Conservation (phyloP, 1,140 invertebrate species). For the Zaprionus taronus region DNA sequence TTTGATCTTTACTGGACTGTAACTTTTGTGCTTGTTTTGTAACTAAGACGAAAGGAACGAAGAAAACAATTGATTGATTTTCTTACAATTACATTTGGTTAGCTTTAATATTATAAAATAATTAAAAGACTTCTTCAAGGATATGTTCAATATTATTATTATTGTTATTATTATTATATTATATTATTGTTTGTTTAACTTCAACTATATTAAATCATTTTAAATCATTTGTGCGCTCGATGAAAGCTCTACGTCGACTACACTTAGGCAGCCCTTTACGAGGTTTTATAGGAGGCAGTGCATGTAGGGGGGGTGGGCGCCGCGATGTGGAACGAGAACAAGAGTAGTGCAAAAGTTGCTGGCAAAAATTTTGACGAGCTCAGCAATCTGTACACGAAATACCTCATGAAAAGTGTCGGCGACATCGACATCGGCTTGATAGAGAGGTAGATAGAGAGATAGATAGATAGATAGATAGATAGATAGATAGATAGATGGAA, state of each 20-base stretch:
- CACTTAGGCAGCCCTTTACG: neutral
- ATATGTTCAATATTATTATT: too few relatives aligned
- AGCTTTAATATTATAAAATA: too few relatives aligned
- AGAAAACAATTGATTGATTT: too few relatives aligned
- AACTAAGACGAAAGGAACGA: too few relatives aligned
- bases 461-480: neutral
- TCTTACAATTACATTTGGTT: too few relatives aligned
- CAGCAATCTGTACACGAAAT: slow-evolving; percentile 59
- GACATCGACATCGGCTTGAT: slow-evolving; percentile 1
- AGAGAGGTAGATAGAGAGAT: neutral
- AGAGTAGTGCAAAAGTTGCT: slow-evolving; percentile 38
- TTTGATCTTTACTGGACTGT: too few relatives aligned
- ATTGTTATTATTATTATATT: too few relatives aligned
- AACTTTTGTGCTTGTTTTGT: too few relatives aligned
- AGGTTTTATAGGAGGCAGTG: neutral
- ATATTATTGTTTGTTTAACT: neutral
- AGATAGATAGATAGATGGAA: neutral
- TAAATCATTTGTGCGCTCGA: neutral
- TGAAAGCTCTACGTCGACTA: neutral
- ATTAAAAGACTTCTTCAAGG: too few relatives aligned
- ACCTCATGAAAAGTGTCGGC: slow-evolving; percentile 19
- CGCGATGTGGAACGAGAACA: neutral
- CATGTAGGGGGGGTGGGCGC: neutral
- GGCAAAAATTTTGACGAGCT: slow-evolving; percentile 62
- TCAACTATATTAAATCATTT: neutral